Evolutionary conservation across 2,888 invertebrate species (phyloP).

Genomic region (Pachycephus smyrnensis): DNA sequence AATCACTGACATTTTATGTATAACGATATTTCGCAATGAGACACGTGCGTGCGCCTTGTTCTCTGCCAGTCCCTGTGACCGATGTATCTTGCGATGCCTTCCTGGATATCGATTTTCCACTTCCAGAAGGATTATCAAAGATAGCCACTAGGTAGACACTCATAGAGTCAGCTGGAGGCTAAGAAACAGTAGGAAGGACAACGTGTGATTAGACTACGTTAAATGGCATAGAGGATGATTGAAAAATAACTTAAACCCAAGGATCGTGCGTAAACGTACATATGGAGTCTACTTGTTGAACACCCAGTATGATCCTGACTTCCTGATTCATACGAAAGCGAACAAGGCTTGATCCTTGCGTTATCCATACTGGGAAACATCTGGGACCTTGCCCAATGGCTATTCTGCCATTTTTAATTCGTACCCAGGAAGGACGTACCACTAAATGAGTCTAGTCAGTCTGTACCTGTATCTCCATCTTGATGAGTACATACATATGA

Average conservation of each 20-base stretch:
- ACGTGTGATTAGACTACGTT: neutral
- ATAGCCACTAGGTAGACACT: neutral
- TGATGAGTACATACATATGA: neutral
- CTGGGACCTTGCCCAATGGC: slow-evolving; percentile 52
- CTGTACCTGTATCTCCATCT: neutral
- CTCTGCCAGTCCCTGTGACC: neutral
- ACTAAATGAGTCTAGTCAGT: neutral
- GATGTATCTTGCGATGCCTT: neutral
- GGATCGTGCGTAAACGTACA: neutral
- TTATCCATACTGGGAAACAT: slow-evolving; percentile 46
- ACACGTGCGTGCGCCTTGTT: neutral
- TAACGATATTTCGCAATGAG: neutral
- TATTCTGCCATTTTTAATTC: slow-evolving; percentile 38
- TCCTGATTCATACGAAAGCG: slow-evolving; percentile 36
- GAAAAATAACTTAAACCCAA: neutral
- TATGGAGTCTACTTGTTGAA: neutral
- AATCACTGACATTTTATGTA: neutral
- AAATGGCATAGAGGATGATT: neutral
- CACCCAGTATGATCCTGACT: slow-evolving; percentile 27
- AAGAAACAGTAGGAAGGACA: neutral
- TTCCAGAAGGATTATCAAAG: neutral
- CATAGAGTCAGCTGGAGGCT: neutral
- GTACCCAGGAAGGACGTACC: slow-evolving; percentile 3
- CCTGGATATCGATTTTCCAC: neutral
- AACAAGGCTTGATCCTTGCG: slow-evolving; percentile 45